Evolutionary conservation across 2,113 vertebrate species (phyloP).

Genomic region (Epinephelus moara): DNA sequence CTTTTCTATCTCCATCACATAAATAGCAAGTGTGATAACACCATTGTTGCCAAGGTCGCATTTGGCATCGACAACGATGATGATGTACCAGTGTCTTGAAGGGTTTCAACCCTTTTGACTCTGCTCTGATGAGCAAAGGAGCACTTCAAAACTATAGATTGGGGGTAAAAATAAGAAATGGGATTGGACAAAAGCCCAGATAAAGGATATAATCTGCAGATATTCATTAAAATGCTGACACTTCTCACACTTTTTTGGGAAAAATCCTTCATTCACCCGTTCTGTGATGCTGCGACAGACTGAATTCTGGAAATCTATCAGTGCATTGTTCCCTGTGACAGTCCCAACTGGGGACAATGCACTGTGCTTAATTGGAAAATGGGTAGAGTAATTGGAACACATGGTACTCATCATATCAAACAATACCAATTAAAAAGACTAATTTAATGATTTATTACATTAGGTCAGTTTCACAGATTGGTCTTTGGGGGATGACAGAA

Average conservation of each 20-base stretch:
- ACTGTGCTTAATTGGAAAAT: conserved; percentile 66
- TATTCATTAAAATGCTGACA: neutral
- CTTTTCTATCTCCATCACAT: too few relatives aligned
- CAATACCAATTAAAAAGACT: conserved; percentile 75
- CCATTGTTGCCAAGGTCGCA: too few relatives aligned
- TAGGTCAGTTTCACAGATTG: conserved; percentile 65
- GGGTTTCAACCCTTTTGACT: too few relatives aligned
- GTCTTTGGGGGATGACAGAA: conserved; percentile 55
- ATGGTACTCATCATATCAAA: conserved; percentile 70
- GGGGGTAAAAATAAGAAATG: too few relatives aligned
- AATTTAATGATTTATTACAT: conserved; percentile 77
- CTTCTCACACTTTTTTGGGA: neutral
- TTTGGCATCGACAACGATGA: too few relatives aligned
- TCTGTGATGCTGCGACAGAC: conserved; percentile 17
- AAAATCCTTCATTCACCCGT: neutral
- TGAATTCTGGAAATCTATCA: conserved; percentile 36
- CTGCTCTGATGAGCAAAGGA: too few relatives aligned
- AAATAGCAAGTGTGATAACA: too few relatives aligned
- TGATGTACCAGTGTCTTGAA: too few relatives aligned
- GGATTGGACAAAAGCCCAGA: neutral
- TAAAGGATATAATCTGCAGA: neutral
- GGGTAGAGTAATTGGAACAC: conserved; percentile 74
- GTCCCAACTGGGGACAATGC: conserved; percentile 53
- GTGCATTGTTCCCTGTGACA: conserved; percentile 44
- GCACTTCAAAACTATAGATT: too few relatives aligned